A percentile compares a stretch with the other conserved stretches of the same genome.
phyloP scores from a whole-genome alignment of 2,888 invertebrate genomes.

The Coelopa pilipes region DNA sequence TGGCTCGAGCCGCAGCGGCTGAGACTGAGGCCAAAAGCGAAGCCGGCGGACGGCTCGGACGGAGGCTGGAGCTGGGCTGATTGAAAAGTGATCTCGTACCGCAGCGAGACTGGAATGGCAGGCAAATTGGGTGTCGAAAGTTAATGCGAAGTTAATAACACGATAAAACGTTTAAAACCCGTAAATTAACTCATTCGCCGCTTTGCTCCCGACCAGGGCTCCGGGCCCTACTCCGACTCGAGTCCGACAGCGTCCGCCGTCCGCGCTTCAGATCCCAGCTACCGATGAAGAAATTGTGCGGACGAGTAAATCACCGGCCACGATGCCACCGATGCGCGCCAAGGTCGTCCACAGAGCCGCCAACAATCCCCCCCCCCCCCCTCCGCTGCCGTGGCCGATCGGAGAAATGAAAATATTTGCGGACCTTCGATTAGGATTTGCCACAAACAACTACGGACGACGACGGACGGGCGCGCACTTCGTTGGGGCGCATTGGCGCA shows the following conservation, averaged over 20 bases:
- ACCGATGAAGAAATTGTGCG: slow-evolving; percentile 22
- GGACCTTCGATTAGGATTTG: slow-evolving; percentile 18
- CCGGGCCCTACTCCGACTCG: too few relatives aligned
- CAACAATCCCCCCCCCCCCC: not conserved
- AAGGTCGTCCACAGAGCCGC: not conserved
- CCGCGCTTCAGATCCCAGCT: too few relatives aligned
- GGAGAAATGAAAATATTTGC: slow-evolving; percentile 19
- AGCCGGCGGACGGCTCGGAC: not conserved
- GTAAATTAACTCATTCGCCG: slow-evolving; percentile 30
- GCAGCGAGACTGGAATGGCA: slow-evolving; percentile 16
- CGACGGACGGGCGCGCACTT: not conserved
- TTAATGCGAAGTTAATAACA: slow-evolving; percentile 33
- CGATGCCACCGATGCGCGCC: not conserved
- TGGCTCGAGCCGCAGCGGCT: not conserved
- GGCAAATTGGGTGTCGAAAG: slow-evolving; percentile 33
- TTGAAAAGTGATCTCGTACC: slow-evolving; percentile 30
- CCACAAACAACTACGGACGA: not conserved
- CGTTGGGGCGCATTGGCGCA: not conserved
- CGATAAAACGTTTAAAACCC: slow-evolving; percentile 17
- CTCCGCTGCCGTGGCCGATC: not conserved
- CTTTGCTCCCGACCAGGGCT: not conserved
- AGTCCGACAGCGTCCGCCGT: not conserved
- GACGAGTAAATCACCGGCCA: not conserved
- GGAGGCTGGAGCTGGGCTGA: slow-evolving; percentile 1
- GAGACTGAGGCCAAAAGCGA: too few relatives aligned